Evolutionary conservation across 1,140 invertebrate genomes (phyloP).

Genomic region (Megalonaias nervosa): DNA sequence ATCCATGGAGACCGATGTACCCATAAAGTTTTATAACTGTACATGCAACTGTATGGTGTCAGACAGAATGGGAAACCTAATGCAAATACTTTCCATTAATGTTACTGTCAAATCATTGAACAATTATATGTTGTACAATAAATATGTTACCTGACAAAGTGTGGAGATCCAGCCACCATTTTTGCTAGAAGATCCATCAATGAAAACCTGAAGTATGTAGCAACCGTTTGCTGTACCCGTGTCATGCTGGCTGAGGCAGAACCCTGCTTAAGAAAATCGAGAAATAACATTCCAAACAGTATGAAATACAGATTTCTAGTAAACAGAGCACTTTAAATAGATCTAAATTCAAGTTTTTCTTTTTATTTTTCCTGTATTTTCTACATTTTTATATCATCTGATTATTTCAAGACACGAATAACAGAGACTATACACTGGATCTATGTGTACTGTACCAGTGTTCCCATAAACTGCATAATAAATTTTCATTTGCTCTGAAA

Average conservation of each 20-base stretch:
- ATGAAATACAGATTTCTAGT: background rate
- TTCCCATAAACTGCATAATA: too few relatives aligned
- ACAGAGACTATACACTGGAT: background rate
- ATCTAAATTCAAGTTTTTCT: background rate
- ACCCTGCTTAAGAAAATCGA: conserved; percentile 29
- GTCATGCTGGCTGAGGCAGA: conserved; percentile 78
- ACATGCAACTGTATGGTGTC: too few relatives aligned
- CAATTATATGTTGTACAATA: background rate
- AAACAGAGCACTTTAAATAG: background rate
- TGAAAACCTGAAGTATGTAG: conserved; percentile 88
- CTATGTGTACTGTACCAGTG: background rate
- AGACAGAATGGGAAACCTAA: too few relatives aligned
- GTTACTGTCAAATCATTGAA: too few relatives aligned
- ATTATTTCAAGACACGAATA: conserved; percentile 1
- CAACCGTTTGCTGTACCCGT: conserved; percentile 86
- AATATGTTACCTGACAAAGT: conserved; percentile 79
- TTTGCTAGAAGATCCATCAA: conserved; percentile 88
- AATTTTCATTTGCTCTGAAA: too few relatives aligned
- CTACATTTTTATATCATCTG: background rate
- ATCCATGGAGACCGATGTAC: too few relatives aligned
- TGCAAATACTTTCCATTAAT: too few relatives aligned
- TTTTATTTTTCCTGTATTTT: background rate
- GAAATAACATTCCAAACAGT: background rate
- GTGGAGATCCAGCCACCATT: conserved; percentile 83
- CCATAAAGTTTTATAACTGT: too few relatives aligned